These are phyloP conservation scores for Grammomys dolichurus DNA, from an alignment of 2,113 vertebrate genomes.

Conservation along the genomic window DNA sequence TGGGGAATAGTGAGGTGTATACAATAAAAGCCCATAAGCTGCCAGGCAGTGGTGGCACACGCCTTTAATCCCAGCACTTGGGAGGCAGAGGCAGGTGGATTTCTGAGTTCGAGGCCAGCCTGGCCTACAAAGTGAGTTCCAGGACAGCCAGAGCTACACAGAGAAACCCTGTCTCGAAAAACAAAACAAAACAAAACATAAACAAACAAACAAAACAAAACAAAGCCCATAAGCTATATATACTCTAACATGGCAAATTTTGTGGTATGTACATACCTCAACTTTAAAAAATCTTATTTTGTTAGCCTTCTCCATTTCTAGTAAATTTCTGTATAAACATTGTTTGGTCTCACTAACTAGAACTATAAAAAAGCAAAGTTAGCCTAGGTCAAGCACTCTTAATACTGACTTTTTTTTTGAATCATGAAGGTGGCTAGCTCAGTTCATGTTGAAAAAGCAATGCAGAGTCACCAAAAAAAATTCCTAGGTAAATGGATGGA, in stretches of 20 bases:
- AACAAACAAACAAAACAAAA: too few relatives aligned
- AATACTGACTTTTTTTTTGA: not conserved
- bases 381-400: constrained; percentile 4
- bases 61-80: too few relatives aligned
- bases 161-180: too few relatives aligned
- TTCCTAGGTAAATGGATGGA: too few relatives aligned
- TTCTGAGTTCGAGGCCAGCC: too few relatives aligned
- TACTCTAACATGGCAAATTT: not conserved
- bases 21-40: constrained; percentile 17
- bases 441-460: not conserved
- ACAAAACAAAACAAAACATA: too few relatives aligned
- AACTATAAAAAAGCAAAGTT: not conserved
- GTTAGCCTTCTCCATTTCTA: constrained; percentile 27
- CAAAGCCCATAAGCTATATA: not conserved
- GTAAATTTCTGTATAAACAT: constrained; percentile 12
- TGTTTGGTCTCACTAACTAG: not conserved
- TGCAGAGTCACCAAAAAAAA: not conserved
- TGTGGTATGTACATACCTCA: not conserved
- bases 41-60: too few relatives aligned
- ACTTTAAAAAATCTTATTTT: not conserved
- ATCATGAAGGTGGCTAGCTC: not conserved
- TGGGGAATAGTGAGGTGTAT: not conserved
- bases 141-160: too few relatives aligned
- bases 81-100: too few relatives aligned
- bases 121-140: too few relatives aligned